Percentiles rank a stretch among this genome's conserved stretches.
These are phyloP conservation scores for Hyla sarda DNA, from an alignment of 2,113 vertebrate genomes.

Conservation along the genomic window DNA sequence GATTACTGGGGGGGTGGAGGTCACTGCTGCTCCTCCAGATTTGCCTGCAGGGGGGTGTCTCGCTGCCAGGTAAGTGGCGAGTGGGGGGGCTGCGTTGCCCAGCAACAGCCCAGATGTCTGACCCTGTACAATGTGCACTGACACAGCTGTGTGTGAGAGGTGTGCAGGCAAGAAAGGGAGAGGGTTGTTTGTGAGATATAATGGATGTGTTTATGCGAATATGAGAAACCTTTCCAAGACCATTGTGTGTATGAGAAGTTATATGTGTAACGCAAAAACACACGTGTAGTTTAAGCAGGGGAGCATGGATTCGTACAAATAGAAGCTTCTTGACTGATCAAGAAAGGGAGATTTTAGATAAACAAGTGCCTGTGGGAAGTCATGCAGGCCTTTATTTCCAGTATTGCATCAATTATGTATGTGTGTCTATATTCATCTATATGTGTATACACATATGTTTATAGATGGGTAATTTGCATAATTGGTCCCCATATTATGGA, in stretches of 20 bases:
- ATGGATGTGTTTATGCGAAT: constrained; percentile 27
- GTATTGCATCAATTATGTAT: not conserved
- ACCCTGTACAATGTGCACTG: constrained; percentile 59
- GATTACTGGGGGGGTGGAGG: constrained; percentile 59
- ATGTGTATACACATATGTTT: too few species aligned
- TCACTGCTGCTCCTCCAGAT: constrained; percentile 57
- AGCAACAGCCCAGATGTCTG: constrained; percentile 61
- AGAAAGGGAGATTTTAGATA: not conserved
- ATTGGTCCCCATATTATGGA: too few species aligned
- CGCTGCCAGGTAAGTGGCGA: constrained; percentile 56
- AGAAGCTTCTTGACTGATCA: not conserved
- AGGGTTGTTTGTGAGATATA: constrained; percentile 40
- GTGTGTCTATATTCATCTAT: too few species aligned
- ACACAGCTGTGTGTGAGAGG: constrained; percentile 57
- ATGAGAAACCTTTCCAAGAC: constrained; percentile 7
- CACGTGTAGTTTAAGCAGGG: not conserved
- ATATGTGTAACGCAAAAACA: not conserved
- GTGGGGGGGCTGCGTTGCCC: constrained; percentile 53
- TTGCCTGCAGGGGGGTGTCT: constrained; percentile 53
- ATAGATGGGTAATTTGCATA: too few species aligned
- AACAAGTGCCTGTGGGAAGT: not conserved
- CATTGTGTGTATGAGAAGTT: not conserved
- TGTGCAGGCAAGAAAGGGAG: constrained; percentile 32
- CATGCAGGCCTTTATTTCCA: not conserved
- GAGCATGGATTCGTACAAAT: not conserved